Conservation (phyloP, 2,888 invertebrate species). For the Catonia carolina region DNA sequence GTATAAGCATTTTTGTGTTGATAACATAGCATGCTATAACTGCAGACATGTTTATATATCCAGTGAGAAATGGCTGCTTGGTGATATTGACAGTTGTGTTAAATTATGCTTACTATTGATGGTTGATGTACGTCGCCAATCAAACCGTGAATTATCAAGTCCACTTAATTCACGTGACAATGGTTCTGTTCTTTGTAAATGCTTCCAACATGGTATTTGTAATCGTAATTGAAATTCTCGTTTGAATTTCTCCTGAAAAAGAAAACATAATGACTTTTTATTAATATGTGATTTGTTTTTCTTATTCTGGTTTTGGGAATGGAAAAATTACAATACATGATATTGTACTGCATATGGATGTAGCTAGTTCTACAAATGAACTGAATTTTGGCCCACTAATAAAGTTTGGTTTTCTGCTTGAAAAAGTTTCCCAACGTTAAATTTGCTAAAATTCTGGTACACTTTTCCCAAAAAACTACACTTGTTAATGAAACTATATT, state of each 20-base stretch:
- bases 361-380: no score
- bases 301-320: background rate
- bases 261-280: slow-evolving; percentile 19
- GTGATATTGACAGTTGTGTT: slow-evolving; percentile 3
- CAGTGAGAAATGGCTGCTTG: slow-evolving; percentile 4
- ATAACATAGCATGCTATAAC: no score
- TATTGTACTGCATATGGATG: background rate
- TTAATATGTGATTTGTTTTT: slow-evolving; percentile 7
- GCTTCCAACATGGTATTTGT: slow-evolving; percentile 36
- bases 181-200: slow-evolving; percentile 28
- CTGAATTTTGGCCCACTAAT: no score
- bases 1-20: no score
- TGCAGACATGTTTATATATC: background rate
- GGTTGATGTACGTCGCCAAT: slow-evolving; percentile 34
- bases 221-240: slow-evolving; percentile 68
- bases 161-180: slow-evolving; percentile 35
- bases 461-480: no score
- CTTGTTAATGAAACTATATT: no score
- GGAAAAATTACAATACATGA: background rate
- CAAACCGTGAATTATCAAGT: slow-evolving; percentile 34
- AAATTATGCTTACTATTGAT: slow-evolving; percentile 25
- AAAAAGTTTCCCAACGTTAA: no score
- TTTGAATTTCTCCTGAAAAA: slow-evolving; percentile 67
- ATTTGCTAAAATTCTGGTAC: no score
- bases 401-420: no score